phyloP scores from a whole-genome alignment of 2,888 invertebrate species.

The Drosophila gaucha region DNA sequence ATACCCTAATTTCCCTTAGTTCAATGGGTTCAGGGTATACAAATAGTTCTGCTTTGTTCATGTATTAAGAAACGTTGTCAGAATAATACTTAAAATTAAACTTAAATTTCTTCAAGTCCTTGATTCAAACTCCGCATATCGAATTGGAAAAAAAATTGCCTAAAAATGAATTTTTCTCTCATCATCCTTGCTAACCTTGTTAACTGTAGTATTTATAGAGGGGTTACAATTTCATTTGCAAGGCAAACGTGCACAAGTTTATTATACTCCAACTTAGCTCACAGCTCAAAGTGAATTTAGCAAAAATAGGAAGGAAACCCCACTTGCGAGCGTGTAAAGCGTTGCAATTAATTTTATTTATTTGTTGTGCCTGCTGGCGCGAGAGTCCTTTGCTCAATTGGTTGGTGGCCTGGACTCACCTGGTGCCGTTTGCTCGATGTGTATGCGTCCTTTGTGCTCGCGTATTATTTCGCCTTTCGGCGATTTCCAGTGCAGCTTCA shows the following conservation, averaged over 20 bases:
- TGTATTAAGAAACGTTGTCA: too few species aligned
- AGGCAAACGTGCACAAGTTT: not conserved
- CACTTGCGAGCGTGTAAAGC: slow-evolving; percentile 32
- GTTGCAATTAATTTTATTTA: slow-evolving; percentile 75
- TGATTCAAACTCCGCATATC: too few species aligned
- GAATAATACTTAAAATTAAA: too few species aligned
- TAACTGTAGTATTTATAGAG: not conserved
- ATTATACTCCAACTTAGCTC: not conserved
- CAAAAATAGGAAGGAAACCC: slow-evolving; percentile 36
- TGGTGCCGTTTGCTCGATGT: slow-evolving; percentile 82
- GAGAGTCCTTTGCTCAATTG: slow-evolving; percentile 19
- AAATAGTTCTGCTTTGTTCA: too few species aligned
- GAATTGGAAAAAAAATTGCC: too few species aligned
- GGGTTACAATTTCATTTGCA: slow-evolving; percentile 4
- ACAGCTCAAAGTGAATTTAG: slow-evolving; percentile 23
- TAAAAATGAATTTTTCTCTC: too few species aligned
- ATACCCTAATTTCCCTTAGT: too few species aligned
- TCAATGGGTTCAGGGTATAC: too few species aligned
- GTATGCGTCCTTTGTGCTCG: slow-evolving; percentile 84
- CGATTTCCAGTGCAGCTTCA: slow-evolving; percentile 83
- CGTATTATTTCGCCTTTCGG: slow-evolving; percentile 83
- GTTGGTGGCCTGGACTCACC: slow-evolving; percentile 63
- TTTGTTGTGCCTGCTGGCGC: slow-evolving; percentile 54
- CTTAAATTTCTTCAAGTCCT: too few species aligned
- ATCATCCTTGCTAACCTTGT: not conserved